A percentile compares a stretch with the other conserved stretches of the same genome.
phyloP scores from a whole-genome alignment of 2,888 invertebrate genomes.

The Fabriciana adippe region DNA sequence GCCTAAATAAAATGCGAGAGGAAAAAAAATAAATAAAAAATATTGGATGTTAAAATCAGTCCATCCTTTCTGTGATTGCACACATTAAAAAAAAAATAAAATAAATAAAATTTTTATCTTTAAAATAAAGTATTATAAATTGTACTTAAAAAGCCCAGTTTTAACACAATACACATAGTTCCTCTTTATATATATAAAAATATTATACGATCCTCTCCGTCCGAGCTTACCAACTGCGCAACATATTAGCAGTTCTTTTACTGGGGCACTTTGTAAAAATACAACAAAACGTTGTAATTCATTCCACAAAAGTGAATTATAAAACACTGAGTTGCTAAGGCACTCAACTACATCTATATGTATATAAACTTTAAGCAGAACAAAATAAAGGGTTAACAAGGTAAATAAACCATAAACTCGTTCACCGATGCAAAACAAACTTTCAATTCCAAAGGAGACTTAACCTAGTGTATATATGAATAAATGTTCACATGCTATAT shows the following conservation, averaged over 20 bases:
- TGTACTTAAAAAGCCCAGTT: slow-evolving; percentile 49
- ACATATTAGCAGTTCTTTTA: slow-evolving; percentile 14
- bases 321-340: slow-evolving; percentile 80
- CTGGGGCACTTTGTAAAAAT: slow-evolving; percentile 31
- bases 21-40: slow-evolving; percentile 51
- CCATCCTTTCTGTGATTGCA: slow-evolving; percentile 75
- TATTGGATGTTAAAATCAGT: slow-evolving; percentile 72
- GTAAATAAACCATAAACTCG: slow-evolving; percentile 57
- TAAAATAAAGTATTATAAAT: slow-evolving; percentile 50
- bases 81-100: slow-evolving; percentile 59
- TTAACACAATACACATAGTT: slow-evolving; percentile 50
- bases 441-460: slow-evolving; percentile 76
- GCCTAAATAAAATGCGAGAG: slow-evolving; percentile 50
- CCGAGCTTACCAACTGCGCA: slow-evolving; percentile 42
- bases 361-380: slow-evolving; percentile 65
- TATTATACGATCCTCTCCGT: slow-evolving; percentile 44
- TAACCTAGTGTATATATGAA: slow-evolving; percentile 76
- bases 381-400: slow-evolving; percentile 49
- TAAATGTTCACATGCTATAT: slow-evolving; percentile 77
- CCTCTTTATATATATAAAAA: slow-evolving; percentile 49
- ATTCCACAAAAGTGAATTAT: slow-evolving; percentile 55
- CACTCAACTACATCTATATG: slow-evolving; percentile 76
- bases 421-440: slow-evolving; percentile 72
- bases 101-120: slow-evolving; percentile 56
- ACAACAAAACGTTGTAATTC: slow-evolving; percentile 31